These are phyloP conservation scores for Mechanitis messenoides DNA, from an alignment of 2,888 invertebrate species.

Conservation along the genomic window DNA sequence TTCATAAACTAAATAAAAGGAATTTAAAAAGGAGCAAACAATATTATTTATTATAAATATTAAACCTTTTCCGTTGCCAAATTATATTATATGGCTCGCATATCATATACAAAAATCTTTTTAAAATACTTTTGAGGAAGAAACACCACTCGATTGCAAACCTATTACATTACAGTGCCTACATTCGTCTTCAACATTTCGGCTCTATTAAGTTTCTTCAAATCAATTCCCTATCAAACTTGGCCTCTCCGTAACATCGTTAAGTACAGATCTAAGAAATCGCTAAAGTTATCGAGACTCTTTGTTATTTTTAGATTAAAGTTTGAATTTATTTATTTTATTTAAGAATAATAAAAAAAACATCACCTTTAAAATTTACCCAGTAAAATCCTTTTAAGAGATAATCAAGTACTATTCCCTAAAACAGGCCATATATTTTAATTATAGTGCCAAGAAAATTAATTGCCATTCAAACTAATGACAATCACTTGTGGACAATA, in stretches of 20 bases:
- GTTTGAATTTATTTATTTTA: too few relatives aligned
- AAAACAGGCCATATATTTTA: neutral
- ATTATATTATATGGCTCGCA: neutral
- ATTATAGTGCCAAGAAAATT: neutral
- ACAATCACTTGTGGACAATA: neutral
- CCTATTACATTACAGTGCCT: conserved; percentile 3
- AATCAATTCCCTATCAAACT: conserved; percentile 7
- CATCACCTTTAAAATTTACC: too few relatives aligned
- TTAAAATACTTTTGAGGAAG: neutral
- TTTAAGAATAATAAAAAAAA: too few relatives aligned
- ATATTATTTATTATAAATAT: too few relatives aligned
- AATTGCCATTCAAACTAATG: neutral
- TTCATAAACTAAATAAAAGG: too few relatives aligned
- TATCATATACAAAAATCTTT: neutral
- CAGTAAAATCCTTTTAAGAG: too few relatives aligned
- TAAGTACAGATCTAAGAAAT: neutral
- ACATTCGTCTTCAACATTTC: conserved; percentile 8
- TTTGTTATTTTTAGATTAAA: too few relatives aligned
- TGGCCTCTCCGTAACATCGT: neutral
- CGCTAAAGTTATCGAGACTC: too few relatives aligned
- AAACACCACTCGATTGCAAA: neutral
- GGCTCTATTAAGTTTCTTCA: conserved; percentile 5
- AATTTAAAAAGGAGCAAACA: too few relatives aligned
- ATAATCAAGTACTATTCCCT: too few relatives aligned
- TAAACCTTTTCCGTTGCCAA: neutral